Conservation (phyloP, 2,888 invertebrate species). For the Lepidonotus clava region DNA sequence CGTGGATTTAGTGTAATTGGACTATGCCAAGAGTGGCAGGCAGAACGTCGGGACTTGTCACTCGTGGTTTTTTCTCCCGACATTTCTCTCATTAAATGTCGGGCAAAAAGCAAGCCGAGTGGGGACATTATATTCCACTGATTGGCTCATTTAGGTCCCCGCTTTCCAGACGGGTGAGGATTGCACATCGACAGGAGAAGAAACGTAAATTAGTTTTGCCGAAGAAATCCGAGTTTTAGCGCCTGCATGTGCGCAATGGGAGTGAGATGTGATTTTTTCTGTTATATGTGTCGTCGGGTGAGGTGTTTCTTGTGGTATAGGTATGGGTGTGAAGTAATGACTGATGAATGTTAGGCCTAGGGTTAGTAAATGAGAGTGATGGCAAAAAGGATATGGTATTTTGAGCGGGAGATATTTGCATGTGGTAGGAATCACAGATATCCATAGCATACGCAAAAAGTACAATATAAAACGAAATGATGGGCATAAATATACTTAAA, state of each 20-base stretch:
- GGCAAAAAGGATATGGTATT: no score
- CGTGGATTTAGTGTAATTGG: not conserved
- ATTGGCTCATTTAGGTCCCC: conserved; percentile 3
- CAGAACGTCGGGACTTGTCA: conserved; percentile 18
- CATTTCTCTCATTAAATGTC: conserved; percentile 7
- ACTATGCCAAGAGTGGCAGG: not conserved
- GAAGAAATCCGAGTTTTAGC: conserved; percentile 16
- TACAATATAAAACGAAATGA: no score
- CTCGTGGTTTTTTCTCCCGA: not conserved
- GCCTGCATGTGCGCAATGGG: not conserved
- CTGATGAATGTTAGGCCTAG: no score
- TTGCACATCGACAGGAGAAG: not conserved
- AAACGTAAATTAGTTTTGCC: not conserved
- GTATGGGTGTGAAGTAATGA: no score
- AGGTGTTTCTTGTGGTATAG: no score
- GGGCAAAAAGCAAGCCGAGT: not conserved
- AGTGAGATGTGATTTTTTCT: not conserved
- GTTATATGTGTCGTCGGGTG: no score
- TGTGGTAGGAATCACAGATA: no score
- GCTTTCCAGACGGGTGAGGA: not conserved
- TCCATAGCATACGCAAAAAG: no score
- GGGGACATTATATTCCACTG: conserved; percentile 16
- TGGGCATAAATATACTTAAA: no score
- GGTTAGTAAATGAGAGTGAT: no score
- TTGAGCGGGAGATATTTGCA: no score